Evolutionary conservation across 2,113 vertebrate genomes (phyloP).

Genomic region (Solenodon paradoxus): DNA sequence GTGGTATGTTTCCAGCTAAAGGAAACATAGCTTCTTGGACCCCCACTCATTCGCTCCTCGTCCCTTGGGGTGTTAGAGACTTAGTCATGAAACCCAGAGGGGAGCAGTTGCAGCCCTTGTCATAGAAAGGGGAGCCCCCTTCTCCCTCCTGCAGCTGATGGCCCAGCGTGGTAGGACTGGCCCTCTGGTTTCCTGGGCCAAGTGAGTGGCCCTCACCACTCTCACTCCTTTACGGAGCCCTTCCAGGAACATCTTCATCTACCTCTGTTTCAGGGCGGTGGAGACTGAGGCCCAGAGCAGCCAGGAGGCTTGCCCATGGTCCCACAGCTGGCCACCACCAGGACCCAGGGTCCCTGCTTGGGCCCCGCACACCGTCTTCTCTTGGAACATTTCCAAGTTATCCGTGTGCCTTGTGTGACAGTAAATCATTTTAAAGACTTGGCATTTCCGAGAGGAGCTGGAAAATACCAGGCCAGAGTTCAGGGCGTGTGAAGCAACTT

Average conservation of each 20-base stretch:
- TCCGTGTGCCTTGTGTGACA: conserved; percentile 48
- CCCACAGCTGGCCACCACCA: neutral
- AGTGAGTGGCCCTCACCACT: neutral
- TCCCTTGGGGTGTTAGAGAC: neutral
- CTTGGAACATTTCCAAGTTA: conserved; percentile 1
- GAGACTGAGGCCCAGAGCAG: neutral
- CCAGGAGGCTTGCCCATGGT: accelerated
- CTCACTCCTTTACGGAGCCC: neutral
- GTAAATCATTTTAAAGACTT: conserved; percentile 62
- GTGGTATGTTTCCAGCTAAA: neutral
- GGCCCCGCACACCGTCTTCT: neutral
- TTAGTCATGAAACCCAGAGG: neutral
- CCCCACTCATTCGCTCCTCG: neutral
- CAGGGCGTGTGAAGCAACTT: conserved; percentile 70
- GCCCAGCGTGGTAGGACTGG: accelerated
- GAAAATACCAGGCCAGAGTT: conserved; percentile 77
- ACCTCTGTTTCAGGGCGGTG: neutral
- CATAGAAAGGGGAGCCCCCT: neutral
- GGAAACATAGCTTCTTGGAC: neutral
- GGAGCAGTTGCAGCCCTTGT: neutral
- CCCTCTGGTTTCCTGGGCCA: neutral
- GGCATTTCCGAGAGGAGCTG: conserved; percentile 60
- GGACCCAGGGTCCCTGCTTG: neutral
- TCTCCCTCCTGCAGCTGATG: accelerated
- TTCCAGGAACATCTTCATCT: neutral